Conservation (phyloP, 2,113 vertebrate species). For the Plestiodon gilberti region DNA sequence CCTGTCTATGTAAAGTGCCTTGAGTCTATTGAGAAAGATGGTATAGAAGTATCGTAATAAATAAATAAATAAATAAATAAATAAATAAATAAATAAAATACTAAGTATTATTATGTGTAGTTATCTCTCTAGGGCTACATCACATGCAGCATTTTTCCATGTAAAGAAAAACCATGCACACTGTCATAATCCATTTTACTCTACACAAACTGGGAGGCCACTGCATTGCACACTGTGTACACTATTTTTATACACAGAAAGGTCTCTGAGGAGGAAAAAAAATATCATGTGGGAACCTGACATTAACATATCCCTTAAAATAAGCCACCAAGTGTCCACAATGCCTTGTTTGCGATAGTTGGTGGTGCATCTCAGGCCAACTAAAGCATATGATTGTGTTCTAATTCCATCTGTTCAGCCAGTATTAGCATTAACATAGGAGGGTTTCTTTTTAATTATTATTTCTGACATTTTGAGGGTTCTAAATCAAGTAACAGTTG, state of each 20-base stretch:
- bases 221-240: background rate
- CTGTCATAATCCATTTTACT: background rate
- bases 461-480: slow-evolving; percentile 35
- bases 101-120: too few species aligned
- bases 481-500: slow-evolving; percentile 42
- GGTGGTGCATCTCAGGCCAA: background rate
- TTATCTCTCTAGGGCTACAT: background rate
- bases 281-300: background rate
- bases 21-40: too few species aligned
- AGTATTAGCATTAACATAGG: slow-evolving; percentile 26
- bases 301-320: slow-evolving; percentile 20
- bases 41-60: too few species aligned
- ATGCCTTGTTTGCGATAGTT: background rate
- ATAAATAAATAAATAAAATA: too few species aligned
- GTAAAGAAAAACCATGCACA: background rate
- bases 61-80: too few species aligned
- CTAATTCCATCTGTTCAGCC: slow-evolving; percentile 47
- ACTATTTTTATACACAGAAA: background rate
- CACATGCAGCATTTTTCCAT: background rate
- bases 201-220: background rate
- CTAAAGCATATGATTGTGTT: slow-evolving; percentile 39
- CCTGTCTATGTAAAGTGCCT: too few species aligned
- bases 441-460: slow-evolving; percentile 34
- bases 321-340: background rate
- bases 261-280: background rate